phyloP scores from a whole-genome alignment of 2,888 invertebrate species.

The Ganaspis brasiliensis region DNA sequence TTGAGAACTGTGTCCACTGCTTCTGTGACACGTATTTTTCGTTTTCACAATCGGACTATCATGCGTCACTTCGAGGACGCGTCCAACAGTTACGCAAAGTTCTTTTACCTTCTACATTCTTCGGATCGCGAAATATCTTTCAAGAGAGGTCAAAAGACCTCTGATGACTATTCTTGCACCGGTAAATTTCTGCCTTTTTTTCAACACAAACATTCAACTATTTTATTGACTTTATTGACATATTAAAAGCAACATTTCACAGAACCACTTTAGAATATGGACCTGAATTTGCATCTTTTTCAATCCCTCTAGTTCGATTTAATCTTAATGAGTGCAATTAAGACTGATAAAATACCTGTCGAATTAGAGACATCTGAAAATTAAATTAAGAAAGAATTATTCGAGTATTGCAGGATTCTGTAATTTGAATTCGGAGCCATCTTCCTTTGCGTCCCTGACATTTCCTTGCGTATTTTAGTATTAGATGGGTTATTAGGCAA shows the following conservation, averaged over 20 bases:
- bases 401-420: neutral
- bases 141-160: slow-evolving; percentile 38
- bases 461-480: slow-evolving; percentile 9
- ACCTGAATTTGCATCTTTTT: slow-evolving; percentile 21
- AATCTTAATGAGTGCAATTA: slow-evolving; percentile 20
- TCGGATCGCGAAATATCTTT: slow-evolving; percentile 20
- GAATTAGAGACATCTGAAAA: slow-evolving; percentile 4
- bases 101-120: slow-evolving; percentile 19
- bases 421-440: neutral
- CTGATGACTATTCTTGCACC: slow-evolving; percentile 13
- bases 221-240: slow-evolving; percentile 25
- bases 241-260: slow-evolving; percentile 23
- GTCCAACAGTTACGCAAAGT: slow-evolving; percentile 39
- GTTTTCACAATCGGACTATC: slow-evolving; percentile 24
- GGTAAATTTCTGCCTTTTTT: slow-evolving; percentile 21
- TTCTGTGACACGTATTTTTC: slow-evolving; percentile 42
- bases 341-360: slow-evolving; percentile 23
- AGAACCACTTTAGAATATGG: neutral
- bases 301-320: slow-evolving; percentile 1
- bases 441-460: slow-evolving; percentile 7
- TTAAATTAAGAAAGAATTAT: slow-evolving; percentile 18
- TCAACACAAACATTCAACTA: neutral
- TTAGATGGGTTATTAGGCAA: slow-evolving; percentile 17
- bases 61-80: slow-evolving; percentile 34
- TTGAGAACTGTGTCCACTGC: slow-evolving; percentile 37